Conservation (phyloP, 2,113 vertebrate species). For the Myiopsitta monachus region DNA sequence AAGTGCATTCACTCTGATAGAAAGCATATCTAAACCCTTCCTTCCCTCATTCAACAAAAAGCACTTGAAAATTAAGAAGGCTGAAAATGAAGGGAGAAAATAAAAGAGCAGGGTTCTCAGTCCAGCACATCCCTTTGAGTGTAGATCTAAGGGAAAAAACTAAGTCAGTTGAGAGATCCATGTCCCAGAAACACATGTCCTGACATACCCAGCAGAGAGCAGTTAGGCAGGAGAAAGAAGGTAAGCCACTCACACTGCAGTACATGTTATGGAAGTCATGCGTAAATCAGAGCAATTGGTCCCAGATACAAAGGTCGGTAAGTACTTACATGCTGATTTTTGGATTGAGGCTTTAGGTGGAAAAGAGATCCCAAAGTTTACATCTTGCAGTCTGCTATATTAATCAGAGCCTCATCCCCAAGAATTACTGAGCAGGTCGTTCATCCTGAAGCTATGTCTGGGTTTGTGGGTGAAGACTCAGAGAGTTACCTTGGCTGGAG, state of each 20-base stretch:
- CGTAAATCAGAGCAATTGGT: background rate
- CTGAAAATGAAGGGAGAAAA: background rate
- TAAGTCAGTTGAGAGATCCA: background rate
- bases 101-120: background rate
- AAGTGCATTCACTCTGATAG: background rate
- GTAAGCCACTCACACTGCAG: background rate
- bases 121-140: background rate
- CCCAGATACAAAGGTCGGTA: background rate
- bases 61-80: background rate
- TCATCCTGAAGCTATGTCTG: background rate
- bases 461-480: background rate
- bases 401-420: background rate
- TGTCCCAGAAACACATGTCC: background rate
- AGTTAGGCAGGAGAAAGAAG: background rate
- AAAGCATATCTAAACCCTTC: background rate
- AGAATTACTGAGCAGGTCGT: background rate
- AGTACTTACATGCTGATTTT: background rate
- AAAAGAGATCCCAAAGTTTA: background rate
- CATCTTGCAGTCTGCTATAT: background rate
- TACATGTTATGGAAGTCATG: background rate
- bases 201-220: background rate
- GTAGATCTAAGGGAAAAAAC: background rate
- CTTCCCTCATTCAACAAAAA: background rate
- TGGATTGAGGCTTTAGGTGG: background rate
- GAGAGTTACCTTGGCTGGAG: background rate